Conservation (phyloP, 2,113 vertebrate genomes). For the Megaleporinus macrocephalus region DNA sequence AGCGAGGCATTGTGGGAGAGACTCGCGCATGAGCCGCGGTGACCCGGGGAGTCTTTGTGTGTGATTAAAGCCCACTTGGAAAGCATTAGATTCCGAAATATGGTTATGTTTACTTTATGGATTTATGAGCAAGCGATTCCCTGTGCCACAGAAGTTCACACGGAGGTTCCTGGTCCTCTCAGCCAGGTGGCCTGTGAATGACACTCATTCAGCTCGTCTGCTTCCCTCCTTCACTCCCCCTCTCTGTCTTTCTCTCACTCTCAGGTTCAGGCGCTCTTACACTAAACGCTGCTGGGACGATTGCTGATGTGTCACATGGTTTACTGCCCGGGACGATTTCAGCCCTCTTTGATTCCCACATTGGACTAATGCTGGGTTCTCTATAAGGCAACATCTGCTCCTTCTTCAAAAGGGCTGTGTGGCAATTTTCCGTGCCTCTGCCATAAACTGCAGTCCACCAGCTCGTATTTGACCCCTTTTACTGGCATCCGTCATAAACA, state of each 20-base stretch:
- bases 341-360: neutral
- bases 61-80: slow-evolving; percentile 72
- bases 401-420: neutral
- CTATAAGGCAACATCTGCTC: neutral
- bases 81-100: slow-evolving; percentile 71
- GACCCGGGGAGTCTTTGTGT: slow-evolving; percentile 70
- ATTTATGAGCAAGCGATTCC: slow-evolving; percentile 58
- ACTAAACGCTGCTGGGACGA: neutral
- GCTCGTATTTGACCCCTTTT: slow-evolving; percentile 8
- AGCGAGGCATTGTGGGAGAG: slow-evolving; percentile 66
- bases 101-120: slow-evolving; percentile 67
- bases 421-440: neutral
- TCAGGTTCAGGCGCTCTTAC: neutral
- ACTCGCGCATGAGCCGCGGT: slow-evolving; percentile 63
- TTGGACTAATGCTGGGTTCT: neutral
- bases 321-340: neutral
- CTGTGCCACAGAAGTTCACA: slow-evolving; percentile 57
- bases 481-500: neutral
- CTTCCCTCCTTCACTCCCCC: neutral
- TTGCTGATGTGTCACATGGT: neutral
- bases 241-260: neutral
- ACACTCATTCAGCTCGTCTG: slow-evolving; percentile 14
- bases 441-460: slow-evolving; percentile 3
- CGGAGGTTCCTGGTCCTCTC: slow-evolving; percentile 45
- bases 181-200: slow-evolving; percentile 35